phyloP scores from a whole-genome alignment of 2,888 invertebrate genomes.

The Eurois occulta region DNA sequence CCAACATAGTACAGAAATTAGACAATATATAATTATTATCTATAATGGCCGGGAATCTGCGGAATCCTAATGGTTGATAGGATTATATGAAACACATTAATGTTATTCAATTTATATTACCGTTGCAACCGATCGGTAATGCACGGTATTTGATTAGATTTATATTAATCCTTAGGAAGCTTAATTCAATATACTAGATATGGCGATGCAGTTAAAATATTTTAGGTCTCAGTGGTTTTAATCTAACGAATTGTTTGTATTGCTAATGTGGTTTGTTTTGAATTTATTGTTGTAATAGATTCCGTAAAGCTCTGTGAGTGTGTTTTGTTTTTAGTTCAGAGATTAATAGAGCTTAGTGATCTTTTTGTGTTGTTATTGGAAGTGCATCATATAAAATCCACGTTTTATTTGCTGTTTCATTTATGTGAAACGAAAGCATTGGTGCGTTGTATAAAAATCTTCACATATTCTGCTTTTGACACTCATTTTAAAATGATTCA shows the following conservation, averaged over 20 bases:
- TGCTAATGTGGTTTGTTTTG: constrained; percentile 51
- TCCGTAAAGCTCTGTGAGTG: constrained; percentile 13
- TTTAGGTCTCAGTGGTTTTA: constrained; percentile 59
- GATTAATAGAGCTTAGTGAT: constrained; percentile 22
- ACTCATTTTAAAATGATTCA: not conserved
- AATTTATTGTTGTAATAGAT: constrained; percentile 54
- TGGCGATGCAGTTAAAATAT: constrained; percentile 57
- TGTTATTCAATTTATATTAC: constrained; percentile 78
- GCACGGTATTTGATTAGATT: constrained; percentile 57
- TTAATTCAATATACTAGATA: constrained; percentile 65
- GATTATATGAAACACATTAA: constrained; percentile 80
- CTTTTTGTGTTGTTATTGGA: not conserved
- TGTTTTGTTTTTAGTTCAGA: constrained; percentile 28
- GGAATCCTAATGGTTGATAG: constrained; percentile 78
- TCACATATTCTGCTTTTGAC: not conserved
- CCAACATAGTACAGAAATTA: constrained; percentile 21
- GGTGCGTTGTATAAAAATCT: not conserved
- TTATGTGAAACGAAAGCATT: not conserved
- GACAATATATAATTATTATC: constrained; percentile 35
- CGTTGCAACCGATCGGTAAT: constrained; percentile 49
- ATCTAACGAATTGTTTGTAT: constrained; percentile 53
- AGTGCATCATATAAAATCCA: not conserved
- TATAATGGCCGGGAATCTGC: constrained; percentile 47
- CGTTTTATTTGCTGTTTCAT: not conserved
- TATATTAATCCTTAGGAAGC: constrained; percentile 65